These are phyloP conservation scores for Protonemura montana DNA, from an alignment of 2,888 invertebrate species.

Conservation along the genomic window DNA sequence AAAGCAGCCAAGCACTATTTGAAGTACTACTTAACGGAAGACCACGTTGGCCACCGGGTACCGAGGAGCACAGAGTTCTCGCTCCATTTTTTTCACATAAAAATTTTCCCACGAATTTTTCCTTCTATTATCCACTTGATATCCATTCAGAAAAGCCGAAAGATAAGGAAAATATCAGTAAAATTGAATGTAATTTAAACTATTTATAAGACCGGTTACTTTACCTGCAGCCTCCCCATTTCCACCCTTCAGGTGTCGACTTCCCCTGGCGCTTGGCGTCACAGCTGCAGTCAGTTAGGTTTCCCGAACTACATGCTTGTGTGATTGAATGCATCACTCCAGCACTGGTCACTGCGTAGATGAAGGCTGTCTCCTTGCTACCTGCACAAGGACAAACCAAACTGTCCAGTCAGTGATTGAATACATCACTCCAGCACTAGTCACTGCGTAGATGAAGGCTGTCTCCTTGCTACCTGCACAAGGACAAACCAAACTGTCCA, in stretches of 20 bases:
- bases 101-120: too few relatives aligned
- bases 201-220: slow-evolving; percentile 42
- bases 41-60: too few relatives aligned
- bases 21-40: too few relatives aligned
- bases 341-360: slow-evolving; percentile 65
- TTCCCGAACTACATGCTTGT: slow-evolving; percentile 64
- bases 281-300: slow-evolving; percentile 66
- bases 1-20: too few relatives aligned
- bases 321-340: slow-evolving; percentile 66
- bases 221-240: slow-evolving; percentile 66
- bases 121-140: too few relatives aligned
- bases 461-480: slow-evolving; percentile 60
- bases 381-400: slow-evolving; percentile 55
- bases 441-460: slow-evolving; percentile 66
- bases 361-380: slow-evolving; percentile 65
- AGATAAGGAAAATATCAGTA: neutral
- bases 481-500: too few relatives aligned
- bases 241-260: slow-evolving; percentile 62
- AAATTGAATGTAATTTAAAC: too few relatives aligned
- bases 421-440: too few relatives aligned
- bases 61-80: too few relatives aligned
- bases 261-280: slow-evolving; percentile 59
- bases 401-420: too few relatives aligned
- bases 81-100: too few relatives aligned
- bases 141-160: too few relatives aligned